These are phyloP conservation scores for Antheraea mylitta DNA, from an alignment of 1,140 invertebrate species.

Conservation along the genomic window DNA sequence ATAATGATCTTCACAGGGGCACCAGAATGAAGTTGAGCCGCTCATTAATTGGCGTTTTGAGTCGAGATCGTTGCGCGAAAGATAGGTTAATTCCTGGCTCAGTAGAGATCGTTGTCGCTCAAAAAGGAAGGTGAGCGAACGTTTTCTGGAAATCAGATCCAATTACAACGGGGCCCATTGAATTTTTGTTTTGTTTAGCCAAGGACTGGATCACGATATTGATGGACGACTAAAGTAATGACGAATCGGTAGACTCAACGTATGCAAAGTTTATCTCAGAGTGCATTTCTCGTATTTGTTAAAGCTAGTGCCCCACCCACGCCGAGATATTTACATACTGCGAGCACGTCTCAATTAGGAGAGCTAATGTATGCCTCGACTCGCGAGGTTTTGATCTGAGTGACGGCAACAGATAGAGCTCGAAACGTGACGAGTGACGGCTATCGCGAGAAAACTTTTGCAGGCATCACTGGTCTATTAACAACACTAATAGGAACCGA, in stretches of 20 bases:
- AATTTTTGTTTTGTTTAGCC: conserved; percentile 75
- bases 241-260: conserved; percentile 40
- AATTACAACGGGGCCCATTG: conserved; percentile 74
- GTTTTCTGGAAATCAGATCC: conserved; percentile 78
- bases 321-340: conserved; percentile 73
- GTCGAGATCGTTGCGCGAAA: conserved; percentile 74
- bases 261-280: conserved; percentile 35
- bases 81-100: conserved; percentile 77
- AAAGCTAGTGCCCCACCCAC: conserved; percentile 65
- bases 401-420: conserved; percentile 67
- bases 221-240: conserved; percentile 53
- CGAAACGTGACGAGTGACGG: conserved; percentile 75
- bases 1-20: conserved; percentile 77
- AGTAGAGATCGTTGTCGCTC: conserved; percentile 75
- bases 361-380: conserved; percentile 78
- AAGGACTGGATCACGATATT: conserved; percentile 59
- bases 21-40: conserved; percentile 77
- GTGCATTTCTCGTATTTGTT: conserved; percentile 58
- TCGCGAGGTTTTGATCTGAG: conserved; percentile 62
- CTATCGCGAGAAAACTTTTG: conserved; percentile 65
- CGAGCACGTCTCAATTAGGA: conserved; percentile 77
- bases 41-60: conserved; percentile 79
- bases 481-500: conserved; percentile 69
- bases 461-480: conserved; percentile 65
- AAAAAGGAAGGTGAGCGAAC: conserved; percentile 76